Evolutionary conservation across 2,113 vertebrate genomes (phyloP).

Genomic region (Tretioscincus oriximinensis): DNA sequence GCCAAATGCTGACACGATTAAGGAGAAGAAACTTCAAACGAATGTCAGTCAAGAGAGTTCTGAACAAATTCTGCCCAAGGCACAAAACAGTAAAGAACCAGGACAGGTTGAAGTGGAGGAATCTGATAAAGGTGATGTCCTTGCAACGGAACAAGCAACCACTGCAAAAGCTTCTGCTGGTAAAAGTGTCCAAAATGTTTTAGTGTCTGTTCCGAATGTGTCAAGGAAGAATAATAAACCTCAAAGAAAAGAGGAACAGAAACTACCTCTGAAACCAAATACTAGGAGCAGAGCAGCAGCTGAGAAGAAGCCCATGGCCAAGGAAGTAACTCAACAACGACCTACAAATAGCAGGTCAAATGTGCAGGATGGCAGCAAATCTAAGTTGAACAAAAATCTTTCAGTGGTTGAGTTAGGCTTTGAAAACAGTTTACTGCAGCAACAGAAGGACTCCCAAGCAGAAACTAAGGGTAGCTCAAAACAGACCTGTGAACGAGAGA

Average conservation of each 20-base stretch:
- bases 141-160: neutral
- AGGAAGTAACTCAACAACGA: constrained; percentile 33
- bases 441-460: constrained; percentile 64
- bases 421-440: constrained; percentile 61
- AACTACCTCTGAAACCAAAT: constrained; percentile 30
- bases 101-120: constrained; percentile 28
- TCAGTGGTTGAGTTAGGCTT: constrained; percentile 45
- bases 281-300: constrained; percentile 28
- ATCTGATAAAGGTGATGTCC: neutral
- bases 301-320: constrained; percentile 52
- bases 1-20: neutral
- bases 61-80: constrained; percentile 18
- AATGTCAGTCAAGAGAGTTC: constrained; percentile 17
- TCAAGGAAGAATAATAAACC: constrained; percentile 41
- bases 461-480: constrained; percentile 62
- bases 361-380: constrained; percentile 48
- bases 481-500: constrained; percentile 66
- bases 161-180: neutral
- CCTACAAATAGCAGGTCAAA: constrained; percentile 26
- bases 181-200: constrained; percentile 45
- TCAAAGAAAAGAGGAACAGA: constrained; percentile 53
- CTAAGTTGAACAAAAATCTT: constrained; percentile 39
- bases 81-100: constrained; percentile 40
- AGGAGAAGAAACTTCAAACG: constrained; percentile 13
- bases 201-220: constrained; percentile 49